Base-by-base conservation (phyloP, 2,113 vertebrate species). In the Empidonax traillii region DNA sequence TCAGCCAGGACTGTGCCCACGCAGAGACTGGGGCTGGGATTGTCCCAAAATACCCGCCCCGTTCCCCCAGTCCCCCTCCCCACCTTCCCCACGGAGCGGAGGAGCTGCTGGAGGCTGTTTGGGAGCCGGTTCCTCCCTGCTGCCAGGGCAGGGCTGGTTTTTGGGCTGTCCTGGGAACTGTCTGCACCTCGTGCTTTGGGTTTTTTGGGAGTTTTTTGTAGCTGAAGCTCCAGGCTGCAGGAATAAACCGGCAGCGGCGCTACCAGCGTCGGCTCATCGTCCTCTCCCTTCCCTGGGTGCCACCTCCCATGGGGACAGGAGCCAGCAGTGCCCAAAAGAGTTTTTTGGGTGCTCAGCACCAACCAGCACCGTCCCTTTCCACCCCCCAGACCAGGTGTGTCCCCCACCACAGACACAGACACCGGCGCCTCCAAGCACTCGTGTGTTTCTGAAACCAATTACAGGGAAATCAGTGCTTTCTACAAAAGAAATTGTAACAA, bases 401-500 rank as follows among this genome's bases (percentile, higher is more conserved):
- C 27, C 9, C 63, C 62, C 71, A 9, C 4, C 39, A 59, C 37
- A 69, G 24, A 85, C n/a, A 89, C 31, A 1, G 51, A 87, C 91
- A 16, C 35, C 8, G 3, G 18, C n/a, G 1, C 28, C 33, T 95
- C 86, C 52, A 15, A 95, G 94, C 92, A 92, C 95, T 95, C 67
- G 81, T 89, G 92, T 97, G 92, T 97, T 96, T 97, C 91, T 93
- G 80, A 96, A 97, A 97, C 94, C 5, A 22, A 41, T 93, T 94
- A 95, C 97, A 93, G 96, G 95, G 96, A 92, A 93, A 89, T 95
- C 35, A 39, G 97, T 97, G 96, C 96, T 96, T 96, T 95, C 97
- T 96, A 96, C 92, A 96, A 96, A 97, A 96, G 83, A 95, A 96
- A 93, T 90, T 68, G 9, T 95, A 96, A 96, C 97, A 97, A 97